Conservation (phyloP, 2,888 invertebrate genomes). For the Drosophila engyochracea region DNA sequence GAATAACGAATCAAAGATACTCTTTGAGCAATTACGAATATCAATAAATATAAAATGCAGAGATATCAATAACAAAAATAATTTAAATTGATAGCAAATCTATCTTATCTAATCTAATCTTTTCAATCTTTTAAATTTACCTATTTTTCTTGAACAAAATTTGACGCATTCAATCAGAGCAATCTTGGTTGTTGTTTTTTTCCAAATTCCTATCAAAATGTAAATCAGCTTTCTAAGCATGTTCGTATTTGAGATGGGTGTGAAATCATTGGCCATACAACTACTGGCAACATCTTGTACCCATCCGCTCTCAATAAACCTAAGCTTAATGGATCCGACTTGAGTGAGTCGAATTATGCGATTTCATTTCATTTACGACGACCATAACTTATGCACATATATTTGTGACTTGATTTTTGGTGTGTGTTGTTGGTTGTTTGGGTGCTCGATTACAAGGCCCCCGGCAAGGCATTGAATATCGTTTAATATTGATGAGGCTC, state of each 20-base stretch:
- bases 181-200: conserved; percentile 2
- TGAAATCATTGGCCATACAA: conserved; percentile 28
- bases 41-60: background rate
- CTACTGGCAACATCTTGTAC: conserved; percentile 20
- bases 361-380: conserved; percentile 72
- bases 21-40: background rate
- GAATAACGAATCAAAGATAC: conserved; percentile 11
- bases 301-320: conserved; percentile 20
- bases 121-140: background rate
- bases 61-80: background rate
- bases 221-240: conserved; percentile 30
- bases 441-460: conserved; percentile 64
- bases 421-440: conserved; percentile 25
- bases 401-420: conserved; percentile 68
- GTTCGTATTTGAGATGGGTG: conserved; percentile 19
- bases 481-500: conserved; percentile 75
- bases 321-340: conserved; percentile 26
- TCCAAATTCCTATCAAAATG: conserved; percentile 20
- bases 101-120: background rate
- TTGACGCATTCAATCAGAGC: background rate
- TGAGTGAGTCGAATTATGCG: conserved; percentile 42
- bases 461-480: conserved; percentile 65
- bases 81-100: background rate
- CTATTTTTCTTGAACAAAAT: background rate
- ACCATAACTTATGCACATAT: conserved; percentile 77